Evolutionary conservation across 2,888 invertebrate species (phyloP), one percentile per base, ranked within the genome.

Genomic region (Carterocephalus palaemon): DNA sequence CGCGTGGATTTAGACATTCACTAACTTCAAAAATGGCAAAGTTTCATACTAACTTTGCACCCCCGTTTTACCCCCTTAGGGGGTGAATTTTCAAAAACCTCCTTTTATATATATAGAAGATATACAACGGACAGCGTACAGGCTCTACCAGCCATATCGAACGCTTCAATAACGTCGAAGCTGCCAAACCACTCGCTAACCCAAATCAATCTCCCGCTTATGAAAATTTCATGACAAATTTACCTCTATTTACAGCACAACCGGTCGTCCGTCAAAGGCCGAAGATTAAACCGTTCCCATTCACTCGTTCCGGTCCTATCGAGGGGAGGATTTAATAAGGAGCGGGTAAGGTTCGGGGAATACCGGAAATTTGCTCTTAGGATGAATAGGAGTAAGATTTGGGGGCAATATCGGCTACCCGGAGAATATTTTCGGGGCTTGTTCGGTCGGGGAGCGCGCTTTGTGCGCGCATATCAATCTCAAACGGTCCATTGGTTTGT

Each of bases 231-330:
- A 43, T 43, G 43, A 43, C 43, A 43, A 52, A 59, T 60, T 52
- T 52, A 59, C 53, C 51, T 55, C 60, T 67, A 62, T 69, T 72
- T 68, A 64, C 67, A 53, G 56, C 37, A 60, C 58, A 50, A 41
- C 42, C 52, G 46, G 46, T 47, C 47, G 49, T 50, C 48, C 51
- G 49, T 49, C 47, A 49, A 49, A 50, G 55, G 57, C 58, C 52
- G 53, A 53, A 41, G 59, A 52, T 59, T 56, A 59, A 59, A 52
- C 59, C 36, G 17, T 16, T 31, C 37, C 37, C 19, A 45, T 45
- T 45, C 31, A 45, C 43, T 20, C 33, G 33, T 26, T 34, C 19
- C 43, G 12, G 36, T 16, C 31, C 36, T 15, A 29, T 43, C 28
- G 36, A 29, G 9, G 43, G 36, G 15, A 7, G 33, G 41, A 33